Conservation (phyloP, 2,113 vertebrate genomes). For the Lasiurus cinereus region DNA sequence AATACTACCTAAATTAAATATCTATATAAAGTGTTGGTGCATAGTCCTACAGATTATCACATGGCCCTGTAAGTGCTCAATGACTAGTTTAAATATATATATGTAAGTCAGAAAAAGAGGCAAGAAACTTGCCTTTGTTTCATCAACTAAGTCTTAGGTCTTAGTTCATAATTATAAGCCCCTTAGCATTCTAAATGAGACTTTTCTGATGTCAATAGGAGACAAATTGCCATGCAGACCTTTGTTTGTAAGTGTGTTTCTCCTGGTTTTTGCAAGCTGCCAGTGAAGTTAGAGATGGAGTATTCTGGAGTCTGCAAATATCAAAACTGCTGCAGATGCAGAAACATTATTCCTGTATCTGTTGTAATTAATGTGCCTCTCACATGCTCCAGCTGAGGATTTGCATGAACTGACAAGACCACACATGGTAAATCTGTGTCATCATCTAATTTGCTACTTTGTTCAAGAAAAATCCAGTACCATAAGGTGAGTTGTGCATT, state of each 20-base stretch:
- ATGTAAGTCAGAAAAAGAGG: not conserved
- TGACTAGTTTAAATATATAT: not conserved
- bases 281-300: slow-evolving; percentile 76
- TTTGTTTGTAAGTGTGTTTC: slow-evolving; percentile 67
- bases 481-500: not conserved
- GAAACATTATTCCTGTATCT: slow-evolving; percentile 72
- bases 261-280: slow-evolving; percentile 79
- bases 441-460: slow-evolving; percentile 69
- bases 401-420: slow-evolving; percentile 71
- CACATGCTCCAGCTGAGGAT: slow-evolving; percentile 49
- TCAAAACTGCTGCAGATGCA: slow-evolving; percentile 78
- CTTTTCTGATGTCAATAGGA: slow-evolving; percentile 68
- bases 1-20: slow-evolving; percentile 6
- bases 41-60: not conserved
- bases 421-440: slow-evolving; percentile 61
- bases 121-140: slow-evolving; percentile 35
- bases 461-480: slow-evolving; percentile 68
- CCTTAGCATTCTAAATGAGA: slow-evolving; percentile 45
- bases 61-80: not conserved
- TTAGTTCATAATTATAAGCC: slow-evolving; percentile 37
- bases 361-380: slow-evolving; percentile 72
- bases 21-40: not conserved
- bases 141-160: slow-evolving; percentile 46
- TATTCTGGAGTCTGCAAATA: slow-evolving; percentile 66
- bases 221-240: slow-evolving; percentile 70